Evolutionary conservation across 2,888 invertebrate species (phyloP).

Genomic region (Drosophila paranaensis): DNA sequence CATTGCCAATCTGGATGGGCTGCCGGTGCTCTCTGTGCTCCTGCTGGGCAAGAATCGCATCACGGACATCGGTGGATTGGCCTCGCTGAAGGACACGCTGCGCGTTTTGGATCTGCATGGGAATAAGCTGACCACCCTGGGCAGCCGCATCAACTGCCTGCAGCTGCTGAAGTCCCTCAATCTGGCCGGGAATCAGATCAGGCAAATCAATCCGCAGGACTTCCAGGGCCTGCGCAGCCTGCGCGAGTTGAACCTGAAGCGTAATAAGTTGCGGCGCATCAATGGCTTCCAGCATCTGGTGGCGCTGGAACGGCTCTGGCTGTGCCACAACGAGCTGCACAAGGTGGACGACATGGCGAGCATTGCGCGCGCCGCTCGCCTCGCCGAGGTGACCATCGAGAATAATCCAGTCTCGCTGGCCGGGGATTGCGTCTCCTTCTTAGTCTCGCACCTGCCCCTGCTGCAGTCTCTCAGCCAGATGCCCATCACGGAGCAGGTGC

Average conservation of each 20-base stretch:
- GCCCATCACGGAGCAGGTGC: constrained; percentile 92
- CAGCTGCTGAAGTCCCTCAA: constrained; percentile 94
- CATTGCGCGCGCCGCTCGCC: constrained; percentile 90
- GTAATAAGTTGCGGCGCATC: constrained; percentile 92
- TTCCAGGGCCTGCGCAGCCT: constrained; percentile 91
- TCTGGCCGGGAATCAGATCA: constrained; percentile 95
- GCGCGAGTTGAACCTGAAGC: constrained; percentile 94
- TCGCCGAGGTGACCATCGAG: constrained; percentile 94
- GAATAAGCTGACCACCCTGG: constrained; percentile 89
- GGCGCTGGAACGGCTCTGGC: constrained; percentile 88
- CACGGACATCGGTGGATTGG: constrained; percentile 81
- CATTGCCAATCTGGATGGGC: constrained; percentile 91
- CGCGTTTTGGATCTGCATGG: constrained; percentile 97
- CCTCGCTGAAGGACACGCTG: constrained; percentile 86
- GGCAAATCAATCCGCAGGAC: constrained; percentile 90
- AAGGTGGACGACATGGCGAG: constrained; percentile 94
- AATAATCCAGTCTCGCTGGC: constrained; percentile 92
- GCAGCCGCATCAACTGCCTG: constrained; percentile 86
- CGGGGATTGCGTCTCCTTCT: constrained; percentile 92
- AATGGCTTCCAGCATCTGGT: constrained; percentile 92
- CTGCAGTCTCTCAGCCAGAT: constrained; percentile 90
- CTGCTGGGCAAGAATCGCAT: constrained; percentile 95
- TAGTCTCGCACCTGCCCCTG: constrained; percentile 92
- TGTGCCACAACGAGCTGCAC: constrained; percentile 86
- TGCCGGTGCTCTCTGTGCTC: constrained; percentile 93